Percentiles rank a stretch among this genome's conserved stretches.
Evolutionary conservation across 2,797 vertebrate species (phyloP).

Genomic region (Anolis apletophallus): DNA sequence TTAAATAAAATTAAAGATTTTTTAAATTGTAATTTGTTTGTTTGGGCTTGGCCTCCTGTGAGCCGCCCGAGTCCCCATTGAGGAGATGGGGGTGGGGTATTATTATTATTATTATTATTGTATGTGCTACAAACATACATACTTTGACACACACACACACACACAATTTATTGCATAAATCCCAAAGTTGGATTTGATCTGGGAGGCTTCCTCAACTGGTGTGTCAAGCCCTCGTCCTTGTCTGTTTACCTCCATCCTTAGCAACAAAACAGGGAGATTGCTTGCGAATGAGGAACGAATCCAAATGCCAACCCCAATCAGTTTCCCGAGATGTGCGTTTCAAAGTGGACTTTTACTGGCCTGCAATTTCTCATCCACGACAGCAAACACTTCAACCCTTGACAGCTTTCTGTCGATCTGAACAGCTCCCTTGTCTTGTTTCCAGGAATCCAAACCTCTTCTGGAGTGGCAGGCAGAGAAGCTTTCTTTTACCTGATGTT

Average conservation of each 20-base stretch:
- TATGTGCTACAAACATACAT: too few relatives aligned
- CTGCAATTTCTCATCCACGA: constrained; percentile 58
- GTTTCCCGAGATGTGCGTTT: not conserved
- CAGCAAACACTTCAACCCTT: constrained; percentile 68
- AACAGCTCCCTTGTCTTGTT: constrained; percentile 56
- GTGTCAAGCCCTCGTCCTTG: not conserved
- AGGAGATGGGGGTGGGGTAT: too few relatives aligned
- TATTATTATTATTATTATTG: too few relatives aligned
- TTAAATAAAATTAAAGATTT: too few relatives aligned
- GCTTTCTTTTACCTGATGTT: constrained; percentile 45
- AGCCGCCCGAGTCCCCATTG: too few relatives aligned
- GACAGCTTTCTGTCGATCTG: constrained; percentile 71
- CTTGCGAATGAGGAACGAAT: constrained; percentile 50
- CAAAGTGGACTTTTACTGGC: constrained; percentile 46
- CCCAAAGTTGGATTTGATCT: not conserved
- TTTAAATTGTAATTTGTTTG: too few relatives aligned
- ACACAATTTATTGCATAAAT: too few relatives aligned
- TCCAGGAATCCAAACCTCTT: constrained; percentile 62
- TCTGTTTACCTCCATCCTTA: not conserved
- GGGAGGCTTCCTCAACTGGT: not conserved
- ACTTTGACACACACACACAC: too few relatives aligned
- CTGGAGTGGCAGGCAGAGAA: constrained; percentile 54
- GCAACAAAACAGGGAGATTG: constrained; percentile 18
- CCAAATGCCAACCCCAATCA: constrained; percentile 36
- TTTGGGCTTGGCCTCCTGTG: too few relatives aligned